phyloP scores from a whole-genome alignment of 1,140 invertebrate species.

The Scaptomyza graminum region DNA sequence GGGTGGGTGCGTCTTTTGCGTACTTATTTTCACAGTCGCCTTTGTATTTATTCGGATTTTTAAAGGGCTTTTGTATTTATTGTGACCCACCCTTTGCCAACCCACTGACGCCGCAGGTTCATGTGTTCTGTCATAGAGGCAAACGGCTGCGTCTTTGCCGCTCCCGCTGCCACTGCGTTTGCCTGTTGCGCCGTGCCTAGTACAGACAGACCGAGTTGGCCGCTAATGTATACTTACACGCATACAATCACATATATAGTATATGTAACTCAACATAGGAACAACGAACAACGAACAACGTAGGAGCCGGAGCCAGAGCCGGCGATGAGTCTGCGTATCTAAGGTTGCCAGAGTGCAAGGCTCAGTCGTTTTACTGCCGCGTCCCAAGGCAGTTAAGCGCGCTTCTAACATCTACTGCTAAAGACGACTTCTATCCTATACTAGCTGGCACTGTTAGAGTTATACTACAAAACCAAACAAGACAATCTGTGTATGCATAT shows the following conservation, averaged over 20 bases:
- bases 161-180: constrained; percentile 36
- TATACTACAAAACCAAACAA: constrained; percentile 1
- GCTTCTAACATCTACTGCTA: constrained; percentile 39
- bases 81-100: constrained; percentile 19
- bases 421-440: constrained; percentile 11
- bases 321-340: constrained; percentile 71
- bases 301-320: constrained; percentile 31
- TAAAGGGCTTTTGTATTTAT: constrained; percentile 56
- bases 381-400: constrained; percentile 78
- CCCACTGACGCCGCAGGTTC: constrained; percentile 1
- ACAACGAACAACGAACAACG: constrained; percentile 40
- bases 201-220: constrained; percentile 12
- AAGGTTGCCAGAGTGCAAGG: constrained; percentile 70
- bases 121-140: constrained; percentile 30
- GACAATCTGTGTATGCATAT: constrained; percentile 5
- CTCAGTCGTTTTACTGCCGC: constrained; percentile 83
- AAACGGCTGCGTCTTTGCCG: constrained; percentile 34
- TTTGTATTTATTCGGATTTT: constrained; percentile 58
- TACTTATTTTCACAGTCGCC: constrained; percentile 32
- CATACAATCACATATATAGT: constrained; percentile 12
- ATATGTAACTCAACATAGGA: constrained; percentile 43
- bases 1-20: constrained; percentile 48
- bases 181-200: constrained; percentile 46
- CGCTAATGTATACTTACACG: constrained; percentile 20
- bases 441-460: constrained; percentile 6